These are phyloP conservation scores for Aurelia coerulea DNA, from an alignment of 30 jellyfish, hydroid and myxozoan species.

Conservation along the genomic window DNA sequence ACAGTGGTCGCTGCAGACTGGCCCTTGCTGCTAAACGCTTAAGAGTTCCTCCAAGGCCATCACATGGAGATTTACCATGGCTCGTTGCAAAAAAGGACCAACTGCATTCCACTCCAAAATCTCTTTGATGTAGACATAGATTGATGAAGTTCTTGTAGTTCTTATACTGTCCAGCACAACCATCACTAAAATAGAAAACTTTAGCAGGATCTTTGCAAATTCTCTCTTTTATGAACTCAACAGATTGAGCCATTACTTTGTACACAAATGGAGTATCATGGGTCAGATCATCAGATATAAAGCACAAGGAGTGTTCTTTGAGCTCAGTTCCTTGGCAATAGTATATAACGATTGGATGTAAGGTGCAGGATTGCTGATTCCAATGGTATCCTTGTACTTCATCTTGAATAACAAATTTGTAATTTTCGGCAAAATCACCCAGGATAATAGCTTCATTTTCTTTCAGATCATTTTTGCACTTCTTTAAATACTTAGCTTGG, in stretches of 20 bases:
- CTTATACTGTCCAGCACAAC: conserved; percentile 61
- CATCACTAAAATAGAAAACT: conserved; percentile 36
- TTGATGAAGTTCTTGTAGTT: conserved; percentile 32
- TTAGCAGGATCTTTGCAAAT: neutral
- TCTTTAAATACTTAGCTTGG: conserved; percentile 58
- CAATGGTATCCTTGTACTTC: conserved; percentile 51
- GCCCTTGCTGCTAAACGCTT: too few relatives aligned
- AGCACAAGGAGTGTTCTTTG: conserved; percentile 48
- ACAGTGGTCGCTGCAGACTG: conserved; percentile 65
- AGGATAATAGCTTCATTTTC: conserved; percentile 50
- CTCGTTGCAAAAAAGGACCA: neutral
- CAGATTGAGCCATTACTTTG: neutral
- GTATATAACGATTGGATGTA: conserved; percentile 36
- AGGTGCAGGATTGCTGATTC: conserved; percentile 55
- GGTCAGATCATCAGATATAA: conserved; percentile 56
- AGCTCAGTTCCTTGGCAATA: conserved; percentile 25
- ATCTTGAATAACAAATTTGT: conserved; percentile 34
- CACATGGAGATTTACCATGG: conserved; percentile 37
- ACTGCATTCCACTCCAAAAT: conserved; percentile 19
- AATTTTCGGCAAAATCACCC: conserved; percentile 67
- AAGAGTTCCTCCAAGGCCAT: conserved; percentile 40
- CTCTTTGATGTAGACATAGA: neutral
- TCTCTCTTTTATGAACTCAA: conserved; percentile 4
- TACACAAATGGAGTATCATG: conserved; percentile 59
- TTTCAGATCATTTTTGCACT: conserved; percentile 53